These are phyloP conservation scores for Eutrigla gurnardus DNA, from an alignment of 2,797 vertebrate genomes.

Conservation along the genomic window DNA sequence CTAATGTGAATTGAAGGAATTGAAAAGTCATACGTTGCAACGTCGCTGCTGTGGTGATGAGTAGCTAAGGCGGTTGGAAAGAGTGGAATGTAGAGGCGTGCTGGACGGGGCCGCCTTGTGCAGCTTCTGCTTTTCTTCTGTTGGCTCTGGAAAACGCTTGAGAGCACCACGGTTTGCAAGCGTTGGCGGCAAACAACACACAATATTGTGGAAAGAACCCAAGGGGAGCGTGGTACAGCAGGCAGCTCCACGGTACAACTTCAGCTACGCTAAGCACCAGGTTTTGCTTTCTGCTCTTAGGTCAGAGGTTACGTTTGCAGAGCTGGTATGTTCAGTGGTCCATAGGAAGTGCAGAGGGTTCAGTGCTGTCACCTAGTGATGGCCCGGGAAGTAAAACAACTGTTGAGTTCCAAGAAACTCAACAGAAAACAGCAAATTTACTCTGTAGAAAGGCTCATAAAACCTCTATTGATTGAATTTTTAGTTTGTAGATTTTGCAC, in stretches of 20 bases:
- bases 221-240: conserved; percentile 37
- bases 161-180: conserved; percentile 38
- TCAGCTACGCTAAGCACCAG: conserved; percentile 25
- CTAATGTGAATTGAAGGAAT: conserved; percentile 71
- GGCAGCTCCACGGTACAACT: conserved; percentile 33
- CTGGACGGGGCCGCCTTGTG: conserved; percentile 23
- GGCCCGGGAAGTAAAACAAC: conserved; percentile 23
- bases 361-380: conserved; percentile 52
- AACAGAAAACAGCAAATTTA: conserved; percentile 47
- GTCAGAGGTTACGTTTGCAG: conserved; percentile 55
- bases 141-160: conserved; percentile 43
- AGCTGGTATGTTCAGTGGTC: conserved; percentile 62
- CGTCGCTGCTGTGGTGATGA: conserved; percentile 69
- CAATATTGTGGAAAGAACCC: neutral
- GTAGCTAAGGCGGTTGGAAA: conserved; percentile 45
- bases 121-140: conserved; percentile 41
- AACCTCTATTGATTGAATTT: conserved; percentile 53
- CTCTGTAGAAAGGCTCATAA: conserved; percentile 54
- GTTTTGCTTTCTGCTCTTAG: conserved; percentile 49
- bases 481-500: conserved; percentile 83
- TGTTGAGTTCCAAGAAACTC: conserved; percentile 12
- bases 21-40: conserved; percentile 65
- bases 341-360: conserved; percentile 49
- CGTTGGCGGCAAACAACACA: conserved; percentile 27
- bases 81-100: conserved; percentile 55